Evolutionary conservation across 2,113 vertebrate species (phyloP), one percentile per base, ranked within the genome.

Genomic region (Penelope pileata): DNA sequence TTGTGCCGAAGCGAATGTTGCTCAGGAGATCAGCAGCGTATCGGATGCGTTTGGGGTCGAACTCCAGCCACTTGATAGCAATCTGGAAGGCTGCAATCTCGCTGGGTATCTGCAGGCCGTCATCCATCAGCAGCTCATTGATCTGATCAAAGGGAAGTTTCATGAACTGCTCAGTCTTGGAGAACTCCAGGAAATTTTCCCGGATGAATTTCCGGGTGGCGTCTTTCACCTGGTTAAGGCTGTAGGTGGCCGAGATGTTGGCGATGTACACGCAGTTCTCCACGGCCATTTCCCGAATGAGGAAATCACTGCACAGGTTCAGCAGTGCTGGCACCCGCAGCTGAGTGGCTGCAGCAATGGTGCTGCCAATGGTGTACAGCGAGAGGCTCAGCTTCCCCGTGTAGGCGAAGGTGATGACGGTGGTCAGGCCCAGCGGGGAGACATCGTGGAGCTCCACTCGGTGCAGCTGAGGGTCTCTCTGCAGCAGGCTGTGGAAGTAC

Each of bases 311-410:
- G 96, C 98, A 99, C 97, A 98, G 97, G 93, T 97, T 97, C 30
- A 98, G 98, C 59, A 99, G 97, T 50, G 98, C 97, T 0, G 96
- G 97, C 86, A 98, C 98, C 96, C 98, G 98, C 90, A 99, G 97
- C 58, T 96, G 97, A 69, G 96, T 95, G 68, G 98, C 98, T 0
- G 98, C 97, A 0, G 98, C 98, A 27, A 98, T 97, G 12, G 98
- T 98, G 97, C 98, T 98, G 88, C 98, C 98, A 32, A 98, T 98
- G 96, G 98, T 98, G 97, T 98, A 98, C 22, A 99, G 97, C 12
- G 98, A 98, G 97, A 99, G 98, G 96, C 98, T 98, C 83, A 99
- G 98, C 10, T 97, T 98, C 30, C 98, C 98, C 16, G 98, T 97
- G 86, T 99, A 98, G 88, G 98, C 98, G 2, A 98, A 99, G 38